These are phyloP conservation scores for Phaethornis superciliosus DNA, from an alignment of 2,113 vertebrate genomes.

Conservation along the genomic window DNA sequence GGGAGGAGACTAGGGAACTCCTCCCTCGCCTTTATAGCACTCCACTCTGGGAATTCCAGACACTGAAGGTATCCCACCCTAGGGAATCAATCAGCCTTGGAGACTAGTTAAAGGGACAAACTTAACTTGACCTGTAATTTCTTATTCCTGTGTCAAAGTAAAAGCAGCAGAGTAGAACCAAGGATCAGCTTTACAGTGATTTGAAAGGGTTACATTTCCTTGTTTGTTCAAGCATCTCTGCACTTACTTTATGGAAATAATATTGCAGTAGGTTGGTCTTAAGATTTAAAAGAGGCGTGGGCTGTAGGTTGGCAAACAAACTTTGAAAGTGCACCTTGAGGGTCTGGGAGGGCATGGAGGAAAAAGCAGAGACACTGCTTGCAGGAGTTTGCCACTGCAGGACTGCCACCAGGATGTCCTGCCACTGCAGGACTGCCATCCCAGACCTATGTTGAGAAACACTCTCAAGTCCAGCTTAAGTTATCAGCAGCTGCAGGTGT, in stretches of 20 bases:
- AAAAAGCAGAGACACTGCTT: background rate
- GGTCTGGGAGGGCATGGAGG: background rate
- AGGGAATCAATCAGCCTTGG: background rate
- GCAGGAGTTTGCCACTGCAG: background rate
- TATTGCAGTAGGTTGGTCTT: background rate
- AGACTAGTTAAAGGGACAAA: background rate
- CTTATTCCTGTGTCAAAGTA: background rate
- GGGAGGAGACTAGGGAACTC: background rate
- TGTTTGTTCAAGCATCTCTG: background rate
- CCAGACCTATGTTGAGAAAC: background rate
- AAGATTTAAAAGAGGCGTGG: background rate
- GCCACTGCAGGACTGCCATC: background rate
- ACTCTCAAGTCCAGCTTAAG: background rate
- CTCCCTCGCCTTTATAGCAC: background rate
- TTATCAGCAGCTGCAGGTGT: background rate
- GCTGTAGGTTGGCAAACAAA: background rate
- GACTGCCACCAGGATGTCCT: background rate
- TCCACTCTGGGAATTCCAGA: background rate
- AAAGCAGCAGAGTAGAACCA: background rate
- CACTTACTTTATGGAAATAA: background rate
- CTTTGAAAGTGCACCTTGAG: background rate
- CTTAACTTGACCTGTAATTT: background rate
- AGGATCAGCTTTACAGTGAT: background rate
- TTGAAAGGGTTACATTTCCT: background rate
- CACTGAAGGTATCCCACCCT: background rate